Conservation (phyloP, 2,797 vertebrate species). For the Potorous gilbertii region DNA sequence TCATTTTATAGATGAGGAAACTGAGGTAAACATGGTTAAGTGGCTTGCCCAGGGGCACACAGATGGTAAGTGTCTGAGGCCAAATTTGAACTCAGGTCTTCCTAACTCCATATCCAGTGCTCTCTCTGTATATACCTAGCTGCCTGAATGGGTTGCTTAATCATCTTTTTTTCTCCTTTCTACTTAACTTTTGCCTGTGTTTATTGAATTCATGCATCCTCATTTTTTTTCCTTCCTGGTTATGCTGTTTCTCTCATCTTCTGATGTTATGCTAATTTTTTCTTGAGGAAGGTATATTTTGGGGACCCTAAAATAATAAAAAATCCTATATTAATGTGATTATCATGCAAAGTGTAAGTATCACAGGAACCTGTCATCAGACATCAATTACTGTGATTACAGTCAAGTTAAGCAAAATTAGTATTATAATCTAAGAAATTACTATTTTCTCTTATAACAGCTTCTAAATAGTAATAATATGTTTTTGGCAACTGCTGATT, state of each 20-base stretch:
- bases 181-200: not conserved
- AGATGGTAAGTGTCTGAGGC: not conserved
- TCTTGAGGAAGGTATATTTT: conserved; percentile 23
- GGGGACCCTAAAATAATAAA: conserved; percentile 17
- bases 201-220: conserved; percentile 11
- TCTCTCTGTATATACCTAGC: not conserved
- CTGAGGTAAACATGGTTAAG: not conserved
- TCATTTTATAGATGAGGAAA: not conserved
- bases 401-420: conserved; percentile 15
- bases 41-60: not conserved
- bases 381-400: conserved; percentile 16
- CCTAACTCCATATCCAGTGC: not conserved
- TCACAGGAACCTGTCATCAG: not conserved
- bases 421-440: conserved; percentile 4
- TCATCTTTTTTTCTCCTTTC: not conserved
- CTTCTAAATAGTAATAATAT: conserved; percentile 26
- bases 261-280: conserved; percentile 20
- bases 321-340: not conserved
- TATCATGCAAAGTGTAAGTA: conserved; percentile 7
- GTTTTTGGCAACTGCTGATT: conserved; percentile 24
- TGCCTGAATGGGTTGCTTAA: not conserved
- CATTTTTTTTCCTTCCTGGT: not conserved
- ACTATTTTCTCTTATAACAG: conserved; percentile 12
- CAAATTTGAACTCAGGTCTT: not conserved
- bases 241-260: not conserved